Percentiles rank a stretch among this genome's conserved stretches.
phyloP scores from a whole-genome alignment of 1,140 invertebrate genomes.

The Thaumatotibia leucotreta region DNA sequence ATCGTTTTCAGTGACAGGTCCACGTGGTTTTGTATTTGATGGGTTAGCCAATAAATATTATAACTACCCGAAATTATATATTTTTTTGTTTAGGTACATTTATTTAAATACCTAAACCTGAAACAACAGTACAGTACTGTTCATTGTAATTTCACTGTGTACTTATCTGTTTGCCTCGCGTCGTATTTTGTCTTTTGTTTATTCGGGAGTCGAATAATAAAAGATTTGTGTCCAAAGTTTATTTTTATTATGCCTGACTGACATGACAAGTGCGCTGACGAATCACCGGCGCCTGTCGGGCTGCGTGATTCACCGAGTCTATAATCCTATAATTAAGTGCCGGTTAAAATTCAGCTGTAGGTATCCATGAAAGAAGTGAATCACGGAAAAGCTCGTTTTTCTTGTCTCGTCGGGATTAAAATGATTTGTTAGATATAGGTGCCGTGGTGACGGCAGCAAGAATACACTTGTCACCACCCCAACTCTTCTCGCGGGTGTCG shows the following conservation, averaged over 20 bases:
- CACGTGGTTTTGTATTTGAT: no score
- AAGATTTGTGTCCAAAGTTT: slow-evolving; percentile 9
- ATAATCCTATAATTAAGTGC: slow-evolving; percentile 7
- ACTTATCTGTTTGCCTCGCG: background rate
- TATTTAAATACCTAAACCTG: no score
- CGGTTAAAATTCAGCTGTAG: background rate
- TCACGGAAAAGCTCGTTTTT: background rate
- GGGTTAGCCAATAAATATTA: no score
- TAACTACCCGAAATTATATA: no score
- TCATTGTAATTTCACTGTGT: background rate
- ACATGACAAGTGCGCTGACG: slow-evolving; percentile 7
- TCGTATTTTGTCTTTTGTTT: background rate
- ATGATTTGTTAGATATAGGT: background rate
- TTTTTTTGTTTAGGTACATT: no score
- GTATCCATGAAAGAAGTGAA: background rate
- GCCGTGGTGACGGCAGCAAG: background rate
- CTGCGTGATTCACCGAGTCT: slow-evolving; percentile 7
- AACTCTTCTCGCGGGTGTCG: no score
- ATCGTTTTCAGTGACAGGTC: no score
- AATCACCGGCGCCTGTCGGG: background rate
- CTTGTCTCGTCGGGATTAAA: background rate
- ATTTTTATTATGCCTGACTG: slow-evolving; percentile 4
- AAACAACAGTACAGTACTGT: no score
- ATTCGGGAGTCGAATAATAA: slow-evolving; percentile 1
- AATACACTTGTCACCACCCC: no score